A percentile compares a stretch with the other conserved stretches of the same genome.
Conservation (phyloP, 2,888 invertebrate species). For the Azorinus chamasolen region DNA sequence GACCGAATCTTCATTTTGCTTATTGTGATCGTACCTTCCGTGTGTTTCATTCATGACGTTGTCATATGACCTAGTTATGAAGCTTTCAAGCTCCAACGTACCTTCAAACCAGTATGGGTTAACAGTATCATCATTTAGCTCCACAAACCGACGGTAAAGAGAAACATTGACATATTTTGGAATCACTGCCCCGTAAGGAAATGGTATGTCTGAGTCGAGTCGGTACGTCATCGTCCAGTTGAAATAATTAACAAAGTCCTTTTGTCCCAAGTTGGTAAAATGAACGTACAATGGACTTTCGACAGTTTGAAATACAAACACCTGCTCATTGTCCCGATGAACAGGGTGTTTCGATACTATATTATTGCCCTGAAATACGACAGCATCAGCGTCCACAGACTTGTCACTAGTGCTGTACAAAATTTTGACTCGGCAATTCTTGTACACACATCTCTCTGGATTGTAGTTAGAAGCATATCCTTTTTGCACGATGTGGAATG, state of each 20-base stretch:
- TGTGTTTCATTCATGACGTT: too few species aligned
- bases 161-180: not conserved
- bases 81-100: too few species aligned
- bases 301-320: slow-evolving; percentile 30
- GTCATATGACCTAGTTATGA: too few species aligned
- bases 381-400: slow-evolving; percentile 30
- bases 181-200: slow-evolving; percentile 43
- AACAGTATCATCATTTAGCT: not conserved
- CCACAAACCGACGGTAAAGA: not conserved
- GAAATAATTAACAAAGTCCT: slow-evolving; percentile 3
- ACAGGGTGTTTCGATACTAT: slow-evolving; percentile 26
- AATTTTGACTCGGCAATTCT: not conserved
- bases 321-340: slow-evolving; percentile 28
- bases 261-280: not conserved
- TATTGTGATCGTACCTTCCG: too few species aligned
- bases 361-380: slow-evolving; percentile 47
- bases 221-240: slow-evolving; percentile 66
- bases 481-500: too few species aligned
- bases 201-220: slow-evolving; percentile 57
- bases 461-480: too few species aligned
- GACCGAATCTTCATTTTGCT: too few species aligned
- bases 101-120: too few species aligned
- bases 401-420: not conserved
- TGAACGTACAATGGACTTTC: slow-evolving; percentile 45
- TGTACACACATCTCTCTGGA: not conserved